A percentile compares a stretch with the other conserved stretches of the same genome.
These are phyloP conservation scores for Elmis aenea DNA, from an alignment of 2,888 invertebrate species.

Conservation along the genomic window DNA sequence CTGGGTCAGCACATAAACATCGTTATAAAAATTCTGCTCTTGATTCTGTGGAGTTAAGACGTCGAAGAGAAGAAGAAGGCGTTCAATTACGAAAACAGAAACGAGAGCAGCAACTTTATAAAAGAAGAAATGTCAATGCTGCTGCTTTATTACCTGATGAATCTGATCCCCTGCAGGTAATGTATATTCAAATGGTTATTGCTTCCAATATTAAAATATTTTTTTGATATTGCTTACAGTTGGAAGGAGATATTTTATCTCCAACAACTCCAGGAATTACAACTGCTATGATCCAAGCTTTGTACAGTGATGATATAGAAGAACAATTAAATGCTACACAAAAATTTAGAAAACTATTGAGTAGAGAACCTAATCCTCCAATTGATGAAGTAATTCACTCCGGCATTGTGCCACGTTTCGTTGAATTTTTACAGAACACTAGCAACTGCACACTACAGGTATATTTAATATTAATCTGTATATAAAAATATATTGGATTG, in stretches of 20 bases:
- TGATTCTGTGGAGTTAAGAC: conserved; percentile 86
- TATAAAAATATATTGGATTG: conserved; percentile 23
- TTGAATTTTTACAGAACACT: conserved; percentile 80
- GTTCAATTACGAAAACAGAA: conserved; percentile 94
- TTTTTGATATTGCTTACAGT: conserved; percentile 19
- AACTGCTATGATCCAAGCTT: conserved; percentile 76
- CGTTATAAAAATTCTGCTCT: conserved; percentile 92
- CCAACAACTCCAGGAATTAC: conserved; percentile 56
- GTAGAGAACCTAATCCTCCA: conserved; percentile 93
- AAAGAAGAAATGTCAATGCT: conserved; percentile 76
- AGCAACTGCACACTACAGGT: conserved; percentile 84
- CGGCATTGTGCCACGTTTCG: conserved; percentile 92
- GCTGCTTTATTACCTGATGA: conserved; percentile 41
- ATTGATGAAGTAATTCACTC: conserved; percentile 94
- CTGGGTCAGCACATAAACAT: conserved; percentile 76
- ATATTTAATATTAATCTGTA: conserved; percentile 33
- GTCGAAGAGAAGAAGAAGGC: conserved; percentile 92
- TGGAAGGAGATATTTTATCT: conserved; percentile 40
- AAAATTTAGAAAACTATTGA: conserved; percentile 87
- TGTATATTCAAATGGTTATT: not conserved
- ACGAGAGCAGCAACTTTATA: conserved; percentile 89
- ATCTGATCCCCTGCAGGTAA: conserved; percentile 44
- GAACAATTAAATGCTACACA: conserved; percentile 85
- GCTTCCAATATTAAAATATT: conserved; percentile 1
- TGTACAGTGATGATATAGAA: conserved; percentile 70